phyloP scores from a whole-genome alignment of 2,888 invertebrate species.

The Strigamia maritima region DNA sequence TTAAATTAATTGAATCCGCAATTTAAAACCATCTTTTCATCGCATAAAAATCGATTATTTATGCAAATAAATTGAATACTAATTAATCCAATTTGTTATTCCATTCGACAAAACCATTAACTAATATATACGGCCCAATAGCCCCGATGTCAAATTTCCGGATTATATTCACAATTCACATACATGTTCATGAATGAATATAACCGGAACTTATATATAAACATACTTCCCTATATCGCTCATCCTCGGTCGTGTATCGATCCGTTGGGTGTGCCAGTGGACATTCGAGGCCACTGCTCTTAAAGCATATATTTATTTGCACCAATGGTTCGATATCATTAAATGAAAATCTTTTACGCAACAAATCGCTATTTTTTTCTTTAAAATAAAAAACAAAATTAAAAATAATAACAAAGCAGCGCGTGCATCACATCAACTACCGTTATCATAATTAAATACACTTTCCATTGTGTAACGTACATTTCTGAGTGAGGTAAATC shows the following conservation, averaged over 20 bases:
- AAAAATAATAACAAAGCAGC: neutral
- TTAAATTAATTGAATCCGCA: neutral
- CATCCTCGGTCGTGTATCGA: slow-evolving; percentile 31
- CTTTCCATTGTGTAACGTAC: neutral
- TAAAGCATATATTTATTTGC: neutral
- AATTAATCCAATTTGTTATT: slow-evolving; percentile 21
- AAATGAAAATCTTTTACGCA: neutral
- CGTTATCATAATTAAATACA: slow-evolving; percentile 20
- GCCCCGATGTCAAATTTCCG: neutral
- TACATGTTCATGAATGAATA: neutral
- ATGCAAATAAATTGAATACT: neutral
- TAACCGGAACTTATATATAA: slow-evolving; percentile 1
- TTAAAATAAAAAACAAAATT: too few relatives aligned
- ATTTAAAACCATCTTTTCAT: neutral
- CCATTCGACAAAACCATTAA: neutral
- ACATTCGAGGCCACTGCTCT: slow-evolving; percentile 2
- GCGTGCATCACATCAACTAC: slow-evolving; percentile 9
- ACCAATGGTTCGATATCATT: neutral
- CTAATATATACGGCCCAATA: neutral
- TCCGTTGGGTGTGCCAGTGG: neutral
- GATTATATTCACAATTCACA: neutral
- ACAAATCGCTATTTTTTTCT: too few relatives aligned
- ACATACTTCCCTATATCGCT: neutral
- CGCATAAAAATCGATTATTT: neutral
- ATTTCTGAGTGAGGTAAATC: too few relatives aligned